Evolutionary conservation across 1,140 invertebrate genomes (phyloP), one percentile per base, ranked within the genome.

Genomic region (Zaprionus taronus): DNA sequence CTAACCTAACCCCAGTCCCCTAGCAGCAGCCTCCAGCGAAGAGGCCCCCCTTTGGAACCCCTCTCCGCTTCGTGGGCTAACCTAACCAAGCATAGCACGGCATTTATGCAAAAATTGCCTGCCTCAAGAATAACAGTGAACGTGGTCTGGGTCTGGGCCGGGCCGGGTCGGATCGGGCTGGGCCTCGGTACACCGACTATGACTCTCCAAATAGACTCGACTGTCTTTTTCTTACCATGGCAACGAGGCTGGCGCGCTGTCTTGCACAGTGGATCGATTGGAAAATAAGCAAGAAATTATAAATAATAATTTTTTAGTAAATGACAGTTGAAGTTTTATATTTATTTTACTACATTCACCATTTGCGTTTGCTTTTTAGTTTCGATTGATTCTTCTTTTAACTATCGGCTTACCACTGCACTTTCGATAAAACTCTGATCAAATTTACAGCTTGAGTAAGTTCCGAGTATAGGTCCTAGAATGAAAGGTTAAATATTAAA

Each of bases 61-160:
- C 6, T 51, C 17, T 11, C 31, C 5, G 20, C 38, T 56, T n/a
- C 26, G 9, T 51, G 38, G 38, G 63, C 72, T 60, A 63, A 84
- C 67, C 78, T 69, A 81, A 79, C 78, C 72, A 83, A 73, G 82
- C 66, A 57, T 77, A 44, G 51, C 72, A 70, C 31, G 74, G 69
- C 75, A 71, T 79, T 86, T 87, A 89, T 89, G 80, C 77, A 89
- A 87, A 87, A 87, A 76, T 70, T 78, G 80, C 71, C 73, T 78
- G 56, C 68, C 63, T 68, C 38, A 51, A 62, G 60, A 66, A 53
- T 38, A 20, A 31, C 22, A 53, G 28, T 17, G 15, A 15, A n/a
- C 7, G 20, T 14, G 44, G n/a, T 34, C 20, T 34, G 51, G 57
- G 6, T 14, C 34, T 55, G 4, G 6, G 17, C 26, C 49, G 26